Base-by-base conservation (phyloP, 2,888 invertebrate species). In the Limnephilus auricula region DNA sequence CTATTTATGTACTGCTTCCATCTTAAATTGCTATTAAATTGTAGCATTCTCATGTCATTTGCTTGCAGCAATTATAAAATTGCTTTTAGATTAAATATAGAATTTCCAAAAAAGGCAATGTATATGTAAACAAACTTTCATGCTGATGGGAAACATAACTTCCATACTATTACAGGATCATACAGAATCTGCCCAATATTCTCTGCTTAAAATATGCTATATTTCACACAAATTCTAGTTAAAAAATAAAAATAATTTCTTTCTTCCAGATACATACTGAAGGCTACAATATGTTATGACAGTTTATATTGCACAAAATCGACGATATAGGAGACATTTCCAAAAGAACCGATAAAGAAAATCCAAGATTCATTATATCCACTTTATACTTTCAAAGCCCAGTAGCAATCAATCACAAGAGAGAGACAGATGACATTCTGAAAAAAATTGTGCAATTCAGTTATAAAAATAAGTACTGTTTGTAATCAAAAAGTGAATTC, bases 1-100 rank as follows among this genome's bases (percentile, higher is more conserved):
- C 92, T 92, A 92, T 92, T 92, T 92, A 92, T 92, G 92, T 91
- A 92, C 92, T 92, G 91, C 92, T 92, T 90, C 92, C 92, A 92
- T 92, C 91, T 92, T 92, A 92, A 90, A 92, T 90, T 89, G 92
- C 92, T 89, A 92, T 90, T 91, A 92, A 91, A 92, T 91, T 87
- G 91, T 89, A 91, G 91, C 87, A 91, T 91, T 91, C 87, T 91
- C 90, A 79, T 92, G 90, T 87, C 87, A 90, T 87, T 90, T 40
- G 30, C 83, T 91, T 90, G 83, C 88, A 80, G 91, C 85, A 89
- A 84, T 89, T 91, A 40, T 80, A 89, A 89, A 89, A 80, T 31
- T 80, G 32, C 40, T 45, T 88, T 78, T 78, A 32, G 25, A 34
- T 88, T 15, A 65, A 65, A 50, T 86, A 31, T 25, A 85, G 40